These are phyloP conservation scores for Thera britannica DNA, from an alignment of 2,888 invertebrate species.

Conservation along the genomic window DNA sequence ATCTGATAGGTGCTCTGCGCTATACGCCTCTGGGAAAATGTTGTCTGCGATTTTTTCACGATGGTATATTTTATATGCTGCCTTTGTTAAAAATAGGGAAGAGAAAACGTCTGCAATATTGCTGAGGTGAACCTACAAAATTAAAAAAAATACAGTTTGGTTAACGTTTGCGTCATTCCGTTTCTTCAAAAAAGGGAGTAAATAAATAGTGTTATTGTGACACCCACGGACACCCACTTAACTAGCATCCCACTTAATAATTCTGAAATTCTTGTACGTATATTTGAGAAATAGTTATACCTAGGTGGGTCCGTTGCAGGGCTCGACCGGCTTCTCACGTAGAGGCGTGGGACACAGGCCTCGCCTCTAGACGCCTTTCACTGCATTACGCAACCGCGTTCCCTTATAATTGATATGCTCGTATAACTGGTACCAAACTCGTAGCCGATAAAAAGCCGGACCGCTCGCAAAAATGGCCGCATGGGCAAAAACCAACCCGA, in stretches of 20 bases:
- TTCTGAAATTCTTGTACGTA: constrained; percentile 39
- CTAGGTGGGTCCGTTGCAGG: constrained; percentile 35
- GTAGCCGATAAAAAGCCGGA: constrained; percentile 52
- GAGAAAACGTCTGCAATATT: background rate
- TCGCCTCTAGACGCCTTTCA: constrained; percentile 56
- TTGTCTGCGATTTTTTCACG: constrained; percentile 34
- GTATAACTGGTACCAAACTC: constrained; percentile 54
- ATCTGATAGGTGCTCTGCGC: constrained; percentile 45
- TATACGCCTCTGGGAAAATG: constrained; percentile 45
- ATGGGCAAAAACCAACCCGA: constrained; percentile 56
- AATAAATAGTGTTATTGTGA: constrained; percentile 30
- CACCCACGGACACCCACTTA: constrained; percentile 35
- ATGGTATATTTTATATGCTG: constrained; percentile 24
- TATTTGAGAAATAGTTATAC: constrained; percentile 43
- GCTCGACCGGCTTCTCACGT: constrained; percentile 44
- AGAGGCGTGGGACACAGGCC: constrained; percentile 51
- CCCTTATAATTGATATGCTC: constrained; percentile 69
- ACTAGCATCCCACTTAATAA: constrained; percentile 28
- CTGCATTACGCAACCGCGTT: constrained; percentile 64
- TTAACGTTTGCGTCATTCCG: background rate
- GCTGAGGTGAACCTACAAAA: background rate
- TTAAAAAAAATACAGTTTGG: background rate
- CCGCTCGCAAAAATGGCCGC: constrained; percentile 59
- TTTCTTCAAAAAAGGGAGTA: constrained; percentile 7
- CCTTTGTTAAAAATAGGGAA: constrained; percentile 29